phyloP scores from a whole-genome alignment of 2,888 invertebrate species.

The Margaritifera margaritifera region DNA sequence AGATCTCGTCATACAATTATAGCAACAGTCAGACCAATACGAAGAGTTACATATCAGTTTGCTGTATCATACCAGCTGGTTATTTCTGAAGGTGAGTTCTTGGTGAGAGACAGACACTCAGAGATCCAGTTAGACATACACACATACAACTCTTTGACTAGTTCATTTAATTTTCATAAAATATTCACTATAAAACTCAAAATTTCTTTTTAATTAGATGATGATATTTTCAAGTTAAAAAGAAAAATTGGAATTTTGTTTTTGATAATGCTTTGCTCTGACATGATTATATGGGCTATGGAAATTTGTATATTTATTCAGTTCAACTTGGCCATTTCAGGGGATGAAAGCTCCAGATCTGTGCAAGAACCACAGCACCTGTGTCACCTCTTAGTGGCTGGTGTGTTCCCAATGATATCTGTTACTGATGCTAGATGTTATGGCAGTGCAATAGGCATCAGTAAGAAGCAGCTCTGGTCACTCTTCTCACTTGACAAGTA shows the following conservation, averaged over 20 bases:
- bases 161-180: too few relatives aligned
- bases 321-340: too few relatives aligned
- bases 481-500: conserved; percentile 70
- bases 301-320: too few relatives aligned
- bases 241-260: too few relatives aligned
- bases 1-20: conserved; percentile 61
- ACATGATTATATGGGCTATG: too few relatives aligned
- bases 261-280: too few relatives aligned
- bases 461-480: conserved; percentile 71
- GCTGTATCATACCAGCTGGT: conserved; percentile 67
- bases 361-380: conserved; percentile 61
- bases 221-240: too few relatives aligned
- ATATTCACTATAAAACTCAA: too few relatives aligned
- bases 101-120: not conserved
- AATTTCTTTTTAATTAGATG: too few relatives aligned
- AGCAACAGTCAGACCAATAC: conserved; percentile 61
- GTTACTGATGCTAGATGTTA: conserved; percentile 69
- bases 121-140: too few relatives aligned
- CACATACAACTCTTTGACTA: too few relatives aligned
- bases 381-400: conserved; percentile 68
- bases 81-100: conserved; percentile 58
- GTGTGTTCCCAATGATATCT: conserved; percentile 69
- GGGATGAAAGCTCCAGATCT: too few relatives aligned
- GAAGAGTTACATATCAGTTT: conserved; percentile 68
- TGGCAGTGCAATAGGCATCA: conserved; percentile 68